These are phyloP conservation scores for Dasyurus viverrinus DNA, from an alignment of 2,113 vertebrate genomes.

Conservation along the genomic window DNA sequence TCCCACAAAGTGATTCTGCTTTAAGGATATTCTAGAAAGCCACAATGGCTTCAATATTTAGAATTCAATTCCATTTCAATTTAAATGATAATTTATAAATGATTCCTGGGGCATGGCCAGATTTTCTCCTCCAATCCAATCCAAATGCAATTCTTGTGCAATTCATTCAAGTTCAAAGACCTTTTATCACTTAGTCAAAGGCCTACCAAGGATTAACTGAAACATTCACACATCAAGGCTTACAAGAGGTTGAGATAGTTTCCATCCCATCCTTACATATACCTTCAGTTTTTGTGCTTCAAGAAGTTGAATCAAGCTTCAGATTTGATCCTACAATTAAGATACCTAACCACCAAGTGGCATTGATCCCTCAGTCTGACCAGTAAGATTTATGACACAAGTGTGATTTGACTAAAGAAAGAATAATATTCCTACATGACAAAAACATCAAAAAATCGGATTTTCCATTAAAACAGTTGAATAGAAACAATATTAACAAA, in stretches of 20 bases:
- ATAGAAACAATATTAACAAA: neutral
- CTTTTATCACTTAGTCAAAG: neutral
- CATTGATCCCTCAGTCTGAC: neutral
- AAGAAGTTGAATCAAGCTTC: neutral
- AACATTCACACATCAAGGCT: neutral
- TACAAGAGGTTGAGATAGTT: neutral
- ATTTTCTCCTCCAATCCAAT: neutral
- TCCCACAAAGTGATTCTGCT: neutral
- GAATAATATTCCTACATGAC: neutral
- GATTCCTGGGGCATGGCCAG: neutral
- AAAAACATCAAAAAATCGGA: neutral
- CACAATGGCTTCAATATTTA: neutral
- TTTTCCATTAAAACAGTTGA: neutral
- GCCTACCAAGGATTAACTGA: neutral
- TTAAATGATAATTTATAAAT: neutral
- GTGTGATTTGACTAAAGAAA: neutral
- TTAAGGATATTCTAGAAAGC: neutral
- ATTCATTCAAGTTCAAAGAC: neutral
- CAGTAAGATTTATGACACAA: neutral
- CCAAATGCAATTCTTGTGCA: neutral
- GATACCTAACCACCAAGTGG: neutral
- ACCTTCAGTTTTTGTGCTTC: slow-evolving; percentile 26
- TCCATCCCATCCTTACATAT: neutral
- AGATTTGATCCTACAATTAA: slow-evolving; percentile 23
- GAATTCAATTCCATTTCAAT: neutral